phyloP scores from a whole-genome alignment of 2,113 vertebrate genomes.

The Loxodonta africana region DNA sequence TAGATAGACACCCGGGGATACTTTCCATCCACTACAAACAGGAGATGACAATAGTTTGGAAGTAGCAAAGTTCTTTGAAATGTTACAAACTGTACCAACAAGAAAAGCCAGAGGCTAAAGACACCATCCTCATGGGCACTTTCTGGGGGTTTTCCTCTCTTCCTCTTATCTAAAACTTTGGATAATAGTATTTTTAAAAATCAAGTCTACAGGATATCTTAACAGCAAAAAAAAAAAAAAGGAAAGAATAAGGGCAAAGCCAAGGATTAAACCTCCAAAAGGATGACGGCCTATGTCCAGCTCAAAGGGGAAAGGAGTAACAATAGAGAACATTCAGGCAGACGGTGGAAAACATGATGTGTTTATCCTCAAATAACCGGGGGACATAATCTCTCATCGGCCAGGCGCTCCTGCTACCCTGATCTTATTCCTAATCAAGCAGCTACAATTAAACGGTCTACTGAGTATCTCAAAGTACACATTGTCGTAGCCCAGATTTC shows the following conservation, averaged over 20 bases:
- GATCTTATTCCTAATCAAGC: too few relatives aligned
- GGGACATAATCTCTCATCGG: fast-evolving
- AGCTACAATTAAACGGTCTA: not conserved
- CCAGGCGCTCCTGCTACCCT: not conserved
- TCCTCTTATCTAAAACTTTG: not conserved
- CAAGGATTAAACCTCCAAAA: not conserved
- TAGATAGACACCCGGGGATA: not conserved
- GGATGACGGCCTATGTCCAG: not conserved
- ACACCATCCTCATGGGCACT: not conserved
- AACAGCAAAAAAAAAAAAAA: not conserved
- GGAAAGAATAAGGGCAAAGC: not conserved
- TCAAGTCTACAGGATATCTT: not conserved
- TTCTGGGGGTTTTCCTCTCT: not conserved
- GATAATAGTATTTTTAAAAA: not conserved
- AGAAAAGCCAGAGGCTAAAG: not conserved
- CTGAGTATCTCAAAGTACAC: not conserved
- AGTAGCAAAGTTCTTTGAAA: not conserved
- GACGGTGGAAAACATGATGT: fast-evolving
- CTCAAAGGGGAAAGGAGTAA: not conserved
- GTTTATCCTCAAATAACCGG: not conserved
- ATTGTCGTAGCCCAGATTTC: too few relatives aligned
- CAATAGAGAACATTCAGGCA: too few relatives aligned
- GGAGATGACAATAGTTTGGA: fast-evolving
- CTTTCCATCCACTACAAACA: too few relatives aligned
- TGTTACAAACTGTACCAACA: not conserved